A percentile compares a stretch with the other conserved stretches of the same genome.
Conservation (phyloP, 2,113 vertebrate genomes). For the Takifugu bimaculatus region DNA sequence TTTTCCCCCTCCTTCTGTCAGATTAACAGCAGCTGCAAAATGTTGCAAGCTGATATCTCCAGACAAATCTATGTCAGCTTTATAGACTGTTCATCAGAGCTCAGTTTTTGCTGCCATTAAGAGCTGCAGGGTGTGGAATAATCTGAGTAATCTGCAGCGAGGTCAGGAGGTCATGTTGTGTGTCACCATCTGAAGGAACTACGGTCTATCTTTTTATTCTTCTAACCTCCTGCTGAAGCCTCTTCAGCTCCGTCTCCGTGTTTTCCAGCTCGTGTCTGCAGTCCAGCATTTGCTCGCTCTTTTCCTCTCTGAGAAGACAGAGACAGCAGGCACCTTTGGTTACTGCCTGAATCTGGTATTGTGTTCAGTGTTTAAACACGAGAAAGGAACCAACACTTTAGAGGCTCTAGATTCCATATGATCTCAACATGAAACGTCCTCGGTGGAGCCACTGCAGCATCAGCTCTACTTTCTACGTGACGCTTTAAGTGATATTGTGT, state of each 20-base stretch:
- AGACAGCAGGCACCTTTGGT: no score
- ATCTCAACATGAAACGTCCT: neutral
- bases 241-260: conserved; percentile 88
- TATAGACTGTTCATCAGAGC: conserved; percentile 10
- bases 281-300: conserved; percentile 93
- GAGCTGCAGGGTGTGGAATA: conserved; percentile 10
- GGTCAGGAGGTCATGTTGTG: conserved; percentile 15
- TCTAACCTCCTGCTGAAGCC: conserved; percentile 90
- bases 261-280: conserved; percentile 92
- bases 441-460: neutral
- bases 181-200: conserved; percentile 19
- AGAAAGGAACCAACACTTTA: neutral
- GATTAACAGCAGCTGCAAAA: no score
- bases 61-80: conserved; percentile 8
- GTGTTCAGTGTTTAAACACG: neutral
- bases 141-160: conserved; percentile 44
- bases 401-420: no score
- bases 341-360: no score
- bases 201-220: conserved; percentile 2
- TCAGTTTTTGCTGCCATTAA: conserved; percentile 33
- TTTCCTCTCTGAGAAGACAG: conserved; percentile 84
- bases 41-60: neutral
- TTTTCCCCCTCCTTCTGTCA: neutral
- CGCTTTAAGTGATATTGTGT: conserved; percentile 30
- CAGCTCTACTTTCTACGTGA: neutral